phyloP scores from a whole-genome alignment of 92 coral and sea anemone genomes.

The Metridium senile region DNA sequence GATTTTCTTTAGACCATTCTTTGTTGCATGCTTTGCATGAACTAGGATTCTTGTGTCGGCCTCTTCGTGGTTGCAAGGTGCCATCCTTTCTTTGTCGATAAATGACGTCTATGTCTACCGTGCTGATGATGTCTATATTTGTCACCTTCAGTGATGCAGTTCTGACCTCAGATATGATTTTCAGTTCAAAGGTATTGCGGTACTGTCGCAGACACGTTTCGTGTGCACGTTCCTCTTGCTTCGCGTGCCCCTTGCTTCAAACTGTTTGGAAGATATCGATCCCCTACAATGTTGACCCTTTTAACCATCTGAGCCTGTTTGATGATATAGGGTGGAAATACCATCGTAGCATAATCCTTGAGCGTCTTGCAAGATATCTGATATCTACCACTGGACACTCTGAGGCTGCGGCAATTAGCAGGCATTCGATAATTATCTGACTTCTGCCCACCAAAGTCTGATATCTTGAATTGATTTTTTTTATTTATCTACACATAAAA shows the following conservation, averaged over 20 bases:
- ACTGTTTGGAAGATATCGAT: constrained; percentile 25
- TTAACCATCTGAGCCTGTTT: too few species aligned
- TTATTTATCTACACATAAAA: too few species aligned
- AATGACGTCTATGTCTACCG: constrained; percentile 28
- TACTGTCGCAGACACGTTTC: constrained; percentile 38
- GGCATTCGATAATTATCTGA: too few species aligned
- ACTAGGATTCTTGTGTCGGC: too few species aligned
- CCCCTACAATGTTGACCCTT: constrained; percentile 35
- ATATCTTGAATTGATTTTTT: too few species aligned
- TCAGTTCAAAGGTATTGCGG: constrained; percentile 35
- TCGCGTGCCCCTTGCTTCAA: constrained; percentile 40
- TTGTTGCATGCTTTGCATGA: constrained; percentile 55
- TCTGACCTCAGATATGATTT: constrained; percentile 39
- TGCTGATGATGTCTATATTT: constrained; percentile 37
- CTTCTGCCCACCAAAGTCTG: too few species aligned
- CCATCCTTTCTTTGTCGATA: constrained; percentile 37
- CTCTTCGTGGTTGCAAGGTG: too few species aligned
- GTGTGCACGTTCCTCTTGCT: constrained; percentile 45
- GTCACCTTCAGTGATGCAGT: constrained; percentile 21
- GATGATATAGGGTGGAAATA: too few species aligned
- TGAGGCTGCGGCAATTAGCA: too few species aligned
- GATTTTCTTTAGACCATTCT: constrained; percentile 20
- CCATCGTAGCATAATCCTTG: too few species aligned
- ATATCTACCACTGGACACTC: too few species aligned
- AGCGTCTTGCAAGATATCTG: too few species aligned